These are phyloP conservation scores for Chitala chitala DNA, from an alignment of 2,113 vertebrate genomes.

Conservation along the genomic window DNA sequence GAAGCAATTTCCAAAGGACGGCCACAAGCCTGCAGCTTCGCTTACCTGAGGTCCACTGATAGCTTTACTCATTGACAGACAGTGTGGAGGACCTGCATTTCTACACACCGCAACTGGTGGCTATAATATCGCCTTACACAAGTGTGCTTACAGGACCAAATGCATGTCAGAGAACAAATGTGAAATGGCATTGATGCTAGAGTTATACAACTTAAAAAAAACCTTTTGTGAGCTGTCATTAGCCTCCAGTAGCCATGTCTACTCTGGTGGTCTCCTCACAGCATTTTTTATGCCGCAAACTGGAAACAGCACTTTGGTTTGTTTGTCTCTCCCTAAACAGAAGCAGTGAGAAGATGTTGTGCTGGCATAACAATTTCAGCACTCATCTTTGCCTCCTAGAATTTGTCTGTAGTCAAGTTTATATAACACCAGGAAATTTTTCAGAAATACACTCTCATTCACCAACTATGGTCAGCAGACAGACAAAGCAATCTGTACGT, in stretches of 20 bases:
- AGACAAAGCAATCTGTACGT: not conserved
- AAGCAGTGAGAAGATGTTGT: not conserved
- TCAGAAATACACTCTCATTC: constrained; percentile 1
- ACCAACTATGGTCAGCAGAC: not conserved
- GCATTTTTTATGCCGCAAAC: not conserved
- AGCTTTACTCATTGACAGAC: not conserved
- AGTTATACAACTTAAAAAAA: not conserved
- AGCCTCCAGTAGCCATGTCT: not conserved
- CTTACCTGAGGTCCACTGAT: not conserved
- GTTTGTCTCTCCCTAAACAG: constrained; percentile 4
- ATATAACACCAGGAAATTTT: constrained; percentile 3
- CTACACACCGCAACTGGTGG: not conserved
- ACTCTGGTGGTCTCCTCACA: not conserved
- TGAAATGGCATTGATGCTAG: no score
- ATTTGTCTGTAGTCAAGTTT: not conserved
- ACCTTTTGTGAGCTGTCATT: not conserved
- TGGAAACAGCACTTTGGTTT: not conserved
- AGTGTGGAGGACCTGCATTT: not conserved
- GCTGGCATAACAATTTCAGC: not conserved
- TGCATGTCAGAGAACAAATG: no score
- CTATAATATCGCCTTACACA: not conserved
- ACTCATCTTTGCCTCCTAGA: not conserved
- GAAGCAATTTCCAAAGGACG: constrained; percentile 5
- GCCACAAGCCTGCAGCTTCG: constrained; percentile 1
- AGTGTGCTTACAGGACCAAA: no score